phyloP scores from a whole-genome alignment of 2,797 vertebrate species.

The Selene dorsalis region DNA sequence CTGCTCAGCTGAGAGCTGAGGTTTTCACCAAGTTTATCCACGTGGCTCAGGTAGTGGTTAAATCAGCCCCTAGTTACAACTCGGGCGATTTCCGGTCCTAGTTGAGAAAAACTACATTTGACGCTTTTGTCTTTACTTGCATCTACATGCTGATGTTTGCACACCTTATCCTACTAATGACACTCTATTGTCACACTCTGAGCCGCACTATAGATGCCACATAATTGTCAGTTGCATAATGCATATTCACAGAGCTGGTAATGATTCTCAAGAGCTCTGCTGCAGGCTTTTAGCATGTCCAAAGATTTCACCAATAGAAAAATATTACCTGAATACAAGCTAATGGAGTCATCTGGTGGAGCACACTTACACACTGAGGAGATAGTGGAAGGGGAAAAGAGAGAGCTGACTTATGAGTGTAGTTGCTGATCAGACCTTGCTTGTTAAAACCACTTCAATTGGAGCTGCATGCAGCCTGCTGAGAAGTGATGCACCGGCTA shows the following conservation, averaged over 20 bases:
- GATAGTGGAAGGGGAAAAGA: constrained; percentile 33
- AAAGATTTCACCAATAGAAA: constrained; percentile 53
- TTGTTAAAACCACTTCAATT: constrained; percentile 51
- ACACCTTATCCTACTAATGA: constrained; percentile 30
- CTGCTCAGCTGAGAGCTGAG: constrained; percentile 95
- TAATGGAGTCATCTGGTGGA: constrained; percentile 64
- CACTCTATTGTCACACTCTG: constrained; percentile 29
- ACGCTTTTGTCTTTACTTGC: constrained; percentile 47
- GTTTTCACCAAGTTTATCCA: constrained; percentile 97
- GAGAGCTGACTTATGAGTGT: constrained; percentile 42
- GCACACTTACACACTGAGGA: constrained; percentile 29
- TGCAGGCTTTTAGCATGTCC: constrained; percentile 53
- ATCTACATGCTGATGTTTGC: constrained; percentile 19
- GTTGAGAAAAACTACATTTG: neutral
- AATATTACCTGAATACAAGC: constrained; percentile 57
- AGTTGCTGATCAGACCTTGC: constrained; percentile 34
- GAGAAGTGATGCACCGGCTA: constrained; percentile 55
- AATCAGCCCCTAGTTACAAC: constrained; percentile 5
- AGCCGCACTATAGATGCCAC: constrained; percentile 33
- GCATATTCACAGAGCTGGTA: constrained; percentile 53
- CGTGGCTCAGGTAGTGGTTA: constrained; percentile 90
- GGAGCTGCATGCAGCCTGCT: constrained; percentile 49
- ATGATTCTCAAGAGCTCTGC: constrained; percentile 65
- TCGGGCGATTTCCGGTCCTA: constrained; percentile 42
- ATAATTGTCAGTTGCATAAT: constrained; percentile 53